phyloP scores from a whole-genome alignment of 2,113 vertebrate genomes.

The Bos indicus region DNA sequence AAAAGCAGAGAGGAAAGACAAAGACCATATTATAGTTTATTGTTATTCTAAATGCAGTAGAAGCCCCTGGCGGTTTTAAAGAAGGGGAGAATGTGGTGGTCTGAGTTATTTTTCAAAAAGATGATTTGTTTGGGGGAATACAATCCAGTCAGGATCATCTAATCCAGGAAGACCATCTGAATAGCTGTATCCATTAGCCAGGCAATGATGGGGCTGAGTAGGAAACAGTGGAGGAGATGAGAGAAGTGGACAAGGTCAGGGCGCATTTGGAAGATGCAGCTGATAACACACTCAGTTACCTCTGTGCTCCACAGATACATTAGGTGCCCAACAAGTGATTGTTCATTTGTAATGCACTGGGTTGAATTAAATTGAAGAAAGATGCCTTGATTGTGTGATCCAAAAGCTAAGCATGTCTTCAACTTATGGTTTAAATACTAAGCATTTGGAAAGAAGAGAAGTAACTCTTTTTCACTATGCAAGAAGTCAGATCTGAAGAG shows the following conservation, averaged over 20 bases:
- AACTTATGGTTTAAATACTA: conserved; percentile 70
- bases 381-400: conserved; percentile 45
- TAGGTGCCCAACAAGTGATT: neutral
- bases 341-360: neutral
- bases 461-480: conserved; percentile 72
- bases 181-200: accelerated
- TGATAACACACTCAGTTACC: neutral
- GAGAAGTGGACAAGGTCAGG: neutral
- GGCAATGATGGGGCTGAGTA: neutral
- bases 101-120: neutral
- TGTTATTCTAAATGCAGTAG: neutral
- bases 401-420: conserved; percentile 60
- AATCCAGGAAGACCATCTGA: accelerated
- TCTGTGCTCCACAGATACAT: accelerated
- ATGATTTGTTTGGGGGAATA: neutral
- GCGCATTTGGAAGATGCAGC: neutral
- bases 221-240: too few relatives aligned
- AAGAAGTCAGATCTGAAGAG: conserved; percentile 62
- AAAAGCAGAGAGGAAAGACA: accelerated
- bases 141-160: neutral
- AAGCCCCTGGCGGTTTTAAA: neutral
- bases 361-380: conserved; percentile 36
- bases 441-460: conserved; percentile 72
- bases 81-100: neutral
- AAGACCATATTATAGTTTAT: accelerated